Percentiles rank a stretch among this genome's conserved stretches.
phyloP scores from a whole-genome alignment of 2,888 invertebrate genomes.

The Sphaeridia pumilis region DNA sequence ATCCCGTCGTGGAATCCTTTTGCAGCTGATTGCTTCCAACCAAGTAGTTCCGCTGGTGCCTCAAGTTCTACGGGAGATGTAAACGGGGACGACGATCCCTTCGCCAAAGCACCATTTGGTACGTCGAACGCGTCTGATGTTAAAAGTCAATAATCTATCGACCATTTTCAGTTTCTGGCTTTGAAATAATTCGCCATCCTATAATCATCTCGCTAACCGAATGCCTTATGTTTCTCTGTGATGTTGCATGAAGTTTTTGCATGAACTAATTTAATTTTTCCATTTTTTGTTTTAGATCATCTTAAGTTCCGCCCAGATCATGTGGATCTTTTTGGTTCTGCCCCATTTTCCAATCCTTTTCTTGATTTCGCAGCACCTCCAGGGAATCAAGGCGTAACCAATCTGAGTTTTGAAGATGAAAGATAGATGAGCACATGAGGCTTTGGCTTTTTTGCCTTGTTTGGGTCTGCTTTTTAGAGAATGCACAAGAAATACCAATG shows the following conservation, averaged over 20 bases:
- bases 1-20: conserved; percentile 31
- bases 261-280: conserved; percentile 8
- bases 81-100: conserved; percentile 24
- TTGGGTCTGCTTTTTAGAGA: too few species aligned
- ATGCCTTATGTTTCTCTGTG: neutral
- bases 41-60: conserved; percentile 38
- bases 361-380: conserved; percentile 19
- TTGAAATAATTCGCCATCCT: too few species aligned
- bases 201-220: too few species aligned
- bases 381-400: conserved; percentile 15
- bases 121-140: conserved; percentile 12
- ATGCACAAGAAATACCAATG: too few species aligned
- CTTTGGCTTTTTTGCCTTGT: too few species aligned
- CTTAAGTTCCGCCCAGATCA: conserved; percentile 42
- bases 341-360: conserved; percentile 50
- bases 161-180: too few species aligned
- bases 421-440: too few species aligned
- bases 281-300: conserved; percentile 16
- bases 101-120: conserved; percentile 32
- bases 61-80: conserved; percentile 31
- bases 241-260: neutral
- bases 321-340: conserved; percentile 66
- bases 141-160: too few species aligned
- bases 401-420: conserved; percentile 22
- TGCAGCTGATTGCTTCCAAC: conserved; percentile 25